phyloP scores from a whole-genome alignment of 2,888 invertebrate species.

The Caenorhabditis plicata region DNA sequence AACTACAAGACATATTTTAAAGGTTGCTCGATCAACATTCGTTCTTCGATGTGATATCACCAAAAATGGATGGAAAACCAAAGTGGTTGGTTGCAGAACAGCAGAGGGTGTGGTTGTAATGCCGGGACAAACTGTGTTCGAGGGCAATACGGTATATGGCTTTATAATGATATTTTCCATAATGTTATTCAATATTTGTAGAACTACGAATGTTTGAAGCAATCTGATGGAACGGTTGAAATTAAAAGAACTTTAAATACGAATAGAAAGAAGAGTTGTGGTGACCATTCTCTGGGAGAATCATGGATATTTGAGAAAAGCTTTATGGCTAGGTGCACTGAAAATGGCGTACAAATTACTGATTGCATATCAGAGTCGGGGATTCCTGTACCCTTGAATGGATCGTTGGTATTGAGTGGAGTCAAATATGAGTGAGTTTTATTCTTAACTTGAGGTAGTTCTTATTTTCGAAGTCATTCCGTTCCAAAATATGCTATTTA shows the following conservation, averaged over 20 bases:
- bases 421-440: conserved; percentile 31
- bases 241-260: conserved; percentile 40
- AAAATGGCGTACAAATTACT: conserved; percentile 32
- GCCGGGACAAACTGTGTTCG: conserved; percentile 43
- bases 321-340: conserved; percentile 45
- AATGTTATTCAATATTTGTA: conserved; percentile 10
- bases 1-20: conserved; percentile 6
- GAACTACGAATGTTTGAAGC: conserved; percentile 44
- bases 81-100: conserved; percentile 42
- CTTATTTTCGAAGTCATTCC: too few relatives aligned
- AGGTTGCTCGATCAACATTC: conserved; percentile 48
- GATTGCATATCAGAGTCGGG: conserved; percentile 49
- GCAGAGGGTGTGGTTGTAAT: conserved; percentile 36
- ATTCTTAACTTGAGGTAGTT: too few relatives aligned
- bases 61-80: conserved; percentile 42
- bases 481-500: neutral
- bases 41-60: conserved; percentile 43
- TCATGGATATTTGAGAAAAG: conserved; percentile 43
- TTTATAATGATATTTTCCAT: neutral
- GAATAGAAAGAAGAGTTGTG: conserved; percentile 36
- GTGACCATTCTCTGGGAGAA: conserved; percentile 40
- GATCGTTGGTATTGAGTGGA: conserved; percentile 29
- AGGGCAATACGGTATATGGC: conserved; percentile 37
- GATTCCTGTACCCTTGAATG: conserved; percentile 37
- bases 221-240: conserved; percentile 39